Evolutionary conservation across 1,140 invertebrate species (phyloP).

Genomic region (Neoseiulus cucumeris): DNA sequence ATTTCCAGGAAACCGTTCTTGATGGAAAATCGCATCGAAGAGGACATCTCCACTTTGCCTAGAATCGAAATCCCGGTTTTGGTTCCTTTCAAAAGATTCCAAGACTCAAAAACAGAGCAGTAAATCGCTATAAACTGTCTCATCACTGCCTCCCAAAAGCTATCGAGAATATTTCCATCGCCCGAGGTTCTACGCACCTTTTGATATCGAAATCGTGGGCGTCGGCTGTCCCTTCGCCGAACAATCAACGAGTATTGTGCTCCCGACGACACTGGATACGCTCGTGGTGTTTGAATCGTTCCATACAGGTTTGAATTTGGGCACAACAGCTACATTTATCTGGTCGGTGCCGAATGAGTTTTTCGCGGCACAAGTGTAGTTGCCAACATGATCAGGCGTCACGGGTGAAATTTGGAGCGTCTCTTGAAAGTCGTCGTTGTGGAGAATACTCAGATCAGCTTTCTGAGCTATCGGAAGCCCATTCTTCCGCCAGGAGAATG

Average conservation of each 20-base stretch:
- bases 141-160: neutral
- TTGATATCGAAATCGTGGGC: slow-evolving; percentile 14
- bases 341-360: slow-evolving; percentile 42
- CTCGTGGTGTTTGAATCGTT: neutral
- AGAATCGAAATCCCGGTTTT: neutral
- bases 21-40: neutral
- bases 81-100: neutral
- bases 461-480: slow-evolving; percentile 38
- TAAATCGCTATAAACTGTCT: neutral
- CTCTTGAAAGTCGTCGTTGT: slow-evolving; percentile 10
- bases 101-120: neutral
- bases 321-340: neutral
- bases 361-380: slow-evolving; percentile 50
- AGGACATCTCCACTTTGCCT: neutral
- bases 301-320: neutral
- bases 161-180: neutral
- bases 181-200: neutral
- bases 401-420: slow-evolving; percentile 27
- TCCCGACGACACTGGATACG: neutral
- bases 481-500: slow-evolving; percentile 14
- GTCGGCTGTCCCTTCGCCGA: slow-evolving; percentile 14
- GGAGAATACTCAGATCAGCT: neutral
- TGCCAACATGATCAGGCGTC: slow-evolving; percentile 38
- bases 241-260: slow-evolving; percentile 12
- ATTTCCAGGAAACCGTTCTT: neutral